phyloP scores from a whole-genome alignment of 2,797 vertebrate species.

The Darevskia mixta region DNA sequence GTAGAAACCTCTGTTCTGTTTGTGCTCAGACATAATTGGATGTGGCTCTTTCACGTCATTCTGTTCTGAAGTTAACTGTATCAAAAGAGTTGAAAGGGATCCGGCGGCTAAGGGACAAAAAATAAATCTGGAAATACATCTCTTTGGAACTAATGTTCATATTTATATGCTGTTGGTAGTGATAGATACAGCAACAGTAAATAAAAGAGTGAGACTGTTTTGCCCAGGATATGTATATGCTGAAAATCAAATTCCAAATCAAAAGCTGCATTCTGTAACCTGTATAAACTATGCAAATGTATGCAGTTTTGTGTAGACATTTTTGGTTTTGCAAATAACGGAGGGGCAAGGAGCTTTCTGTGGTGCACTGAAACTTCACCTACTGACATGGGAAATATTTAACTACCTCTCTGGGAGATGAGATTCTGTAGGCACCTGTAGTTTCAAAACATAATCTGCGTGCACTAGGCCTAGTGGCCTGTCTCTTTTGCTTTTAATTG shows the following conservation, averaged over 20 bases:
- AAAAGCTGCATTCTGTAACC: neutral
- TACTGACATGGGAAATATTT: neutral
- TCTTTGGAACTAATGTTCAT: neutral
- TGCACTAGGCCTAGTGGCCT: neutral
- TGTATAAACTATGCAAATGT: neutral
- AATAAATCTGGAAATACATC: neutral
- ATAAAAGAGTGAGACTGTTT: neutral
- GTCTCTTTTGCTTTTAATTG: neutral
- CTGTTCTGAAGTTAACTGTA: neutral
- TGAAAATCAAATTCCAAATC: neutral
- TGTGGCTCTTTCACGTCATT: neutral
- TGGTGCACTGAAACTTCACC: neutral
- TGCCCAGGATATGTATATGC: neutral
- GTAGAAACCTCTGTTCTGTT: no score
- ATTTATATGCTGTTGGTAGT: neutral
- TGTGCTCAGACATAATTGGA: no score
- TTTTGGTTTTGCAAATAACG: neutral
- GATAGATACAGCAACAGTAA: neutral
- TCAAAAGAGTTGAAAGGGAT: neutral
- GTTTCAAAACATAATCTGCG: no score
- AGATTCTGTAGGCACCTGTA: no score
- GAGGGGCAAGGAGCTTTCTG: neutral
- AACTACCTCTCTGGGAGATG: no score
- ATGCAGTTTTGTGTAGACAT: neutral
- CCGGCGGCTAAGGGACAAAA: neutral